phyloP scores from a whole-genome alignment of 2,797 vertebrate genomes.

The Carapus acus region DNA sequence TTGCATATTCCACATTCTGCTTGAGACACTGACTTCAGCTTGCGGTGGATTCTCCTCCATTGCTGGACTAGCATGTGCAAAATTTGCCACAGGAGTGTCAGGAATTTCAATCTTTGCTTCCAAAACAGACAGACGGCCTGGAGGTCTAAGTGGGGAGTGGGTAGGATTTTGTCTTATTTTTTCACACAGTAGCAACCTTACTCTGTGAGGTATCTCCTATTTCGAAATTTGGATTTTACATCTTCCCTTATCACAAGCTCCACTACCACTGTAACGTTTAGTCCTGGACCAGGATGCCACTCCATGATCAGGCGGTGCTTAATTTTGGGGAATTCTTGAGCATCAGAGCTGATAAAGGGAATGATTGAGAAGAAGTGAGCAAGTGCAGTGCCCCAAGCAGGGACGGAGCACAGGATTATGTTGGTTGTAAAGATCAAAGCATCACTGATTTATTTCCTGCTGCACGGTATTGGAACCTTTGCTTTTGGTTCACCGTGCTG shows the following conservation, averaged over 20 bases:
- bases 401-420: constrained; percentile 71
- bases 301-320: constrained; percentile 43
- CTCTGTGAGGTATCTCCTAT: constrained; percentile 12
- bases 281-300: constrained; percentile 53
- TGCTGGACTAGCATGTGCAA: constrained; percentile 72
- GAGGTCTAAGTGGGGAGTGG: constrained; percentile 49
- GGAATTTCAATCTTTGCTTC: constrained; percentile 93
- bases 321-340: constrained; percentile 47
- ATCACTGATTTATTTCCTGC: constrained; percentile 60
- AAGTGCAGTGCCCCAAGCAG: constrained; percentile 41
- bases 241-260: constrained; percentile 36
- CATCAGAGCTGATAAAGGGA: constrained; percentile 44
- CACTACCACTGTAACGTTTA: constrained; percentile 10
- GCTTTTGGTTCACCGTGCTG: constrained; percentile 64
- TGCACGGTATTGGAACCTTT: constrained; percentile 57
- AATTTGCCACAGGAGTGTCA: constrained; percentile 82
- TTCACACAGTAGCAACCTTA: constrained; percentile 21
- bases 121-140: constrained; percentile 70
- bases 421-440: constrained; percentile 64
- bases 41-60: constrained; percentile 48
- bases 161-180: constrained; percentile 21
- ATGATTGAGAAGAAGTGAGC: constrained; percentile 62
- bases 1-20: constrained; percentile 62
- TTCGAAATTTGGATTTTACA: constrained; percentile 18
- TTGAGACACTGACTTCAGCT: constrained; percentile 41